Conservation (phyloP, 2,113 vertebrate species). For the Pardalotus punctatus region DNA sequence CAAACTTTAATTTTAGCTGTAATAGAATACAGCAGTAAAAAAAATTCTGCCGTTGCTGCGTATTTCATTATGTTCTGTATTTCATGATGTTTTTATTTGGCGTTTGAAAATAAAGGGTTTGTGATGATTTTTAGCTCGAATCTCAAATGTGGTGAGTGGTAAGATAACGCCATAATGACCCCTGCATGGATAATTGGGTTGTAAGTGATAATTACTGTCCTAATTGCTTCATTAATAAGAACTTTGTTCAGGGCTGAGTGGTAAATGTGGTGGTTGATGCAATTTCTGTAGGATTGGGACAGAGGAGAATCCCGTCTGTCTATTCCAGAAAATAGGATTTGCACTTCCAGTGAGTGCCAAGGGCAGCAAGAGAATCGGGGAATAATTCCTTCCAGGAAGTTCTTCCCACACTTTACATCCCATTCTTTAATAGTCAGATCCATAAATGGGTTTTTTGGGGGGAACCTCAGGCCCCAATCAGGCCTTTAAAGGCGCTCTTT, state of each 20-base stretch:
- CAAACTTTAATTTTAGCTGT: neutral
- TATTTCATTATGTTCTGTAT: neutral
- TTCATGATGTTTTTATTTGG: neutral
- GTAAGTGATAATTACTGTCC: neutral
- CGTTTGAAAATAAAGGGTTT: slow-evolving; percentile 13
- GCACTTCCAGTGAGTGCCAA: too few species aligned
- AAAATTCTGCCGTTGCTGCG: neutral
- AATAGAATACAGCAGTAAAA: neutral
- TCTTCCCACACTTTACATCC: neutral
- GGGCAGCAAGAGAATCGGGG: neutral
- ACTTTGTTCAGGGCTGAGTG: neutral
- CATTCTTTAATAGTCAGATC: neutral
- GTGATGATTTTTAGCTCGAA: neutral
- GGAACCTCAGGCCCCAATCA: neutral
- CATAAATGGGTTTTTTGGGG: neutral
- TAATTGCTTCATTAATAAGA: neutral
- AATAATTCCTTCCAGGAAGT: neutral
- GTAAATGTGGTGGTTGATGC: neutral
- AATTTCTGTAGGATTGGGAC: neutral
- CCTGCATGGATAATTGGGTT: neutral
- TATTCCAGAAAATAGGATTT: neutral
- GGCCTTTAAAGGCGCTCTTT: neutral
- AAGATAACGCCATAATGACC: neutral
- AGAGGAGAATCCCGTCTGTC: neutral
- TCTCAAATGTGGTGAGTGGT: neutral